Base-by-base conservation (phyloP, 2,888 invertebrate genomes). In the Rhaphigaster nebulosa region DNA sequence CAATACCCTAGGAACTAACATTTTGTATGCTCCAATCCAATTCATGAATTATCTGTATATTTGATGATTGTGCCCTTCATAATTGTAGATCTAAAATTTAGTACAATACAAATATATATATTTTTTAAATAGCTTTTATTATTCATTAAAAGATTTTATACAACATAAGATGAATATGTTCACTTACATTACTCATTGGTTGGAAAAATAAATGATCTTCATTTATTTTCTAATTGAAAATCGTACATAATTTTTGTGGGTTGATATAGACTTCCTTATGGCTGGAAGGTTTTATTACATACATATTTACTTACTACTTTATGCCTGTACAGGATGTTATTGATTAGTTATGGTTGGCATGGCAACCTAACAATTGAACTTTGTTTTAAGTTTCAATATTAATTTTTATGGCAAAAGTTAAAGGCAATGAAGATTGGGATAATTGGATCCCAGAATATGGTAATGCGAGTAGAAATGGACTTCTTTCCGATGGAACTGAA, bases 391-490 rank as follows among this genome's bases (percentile, higher is more conserved):
- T 54, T 87, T 87, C 10, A 52, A 34, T 34, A 50, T 56, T 56
- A 84, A 84, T 45, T 52, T 54, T 12, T 34, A 84, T 84, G 84
- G n/a, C 84, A 34, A 88, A 88, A 38, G 29, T 34, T 5, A 54
- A 50, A 50, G 56, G 54, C 3, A 84, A n/a, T 26, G 84, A 84
- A 45, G 45, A 84, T 13, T 84, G 84, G 84, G 50, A 89, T 12
- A 87, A 87, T 20, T 90, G 87, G 87, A 54, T 45, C 41, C 90
- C 90, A 60, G 52, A 87, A 45, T 90, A 90, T 52, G 87, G 87
- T 5, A 90, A 90, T 87, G 90, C 87, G 0, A 90, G 90, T 26
- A 80, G 87, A 6, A 54, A 60, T 2, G 90, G 90, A 1, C 87
- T 90, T n/a, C 60, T 90, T 34, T 41, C 70, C 1, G 90, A 87